A percentile compares a stretch with the other conserved stretches of the same genome.
Evolutionary conservation across 1,140 invertebrate species (phyloP).

Genomic region (Brachionus asplanchnoidis): DNA sequence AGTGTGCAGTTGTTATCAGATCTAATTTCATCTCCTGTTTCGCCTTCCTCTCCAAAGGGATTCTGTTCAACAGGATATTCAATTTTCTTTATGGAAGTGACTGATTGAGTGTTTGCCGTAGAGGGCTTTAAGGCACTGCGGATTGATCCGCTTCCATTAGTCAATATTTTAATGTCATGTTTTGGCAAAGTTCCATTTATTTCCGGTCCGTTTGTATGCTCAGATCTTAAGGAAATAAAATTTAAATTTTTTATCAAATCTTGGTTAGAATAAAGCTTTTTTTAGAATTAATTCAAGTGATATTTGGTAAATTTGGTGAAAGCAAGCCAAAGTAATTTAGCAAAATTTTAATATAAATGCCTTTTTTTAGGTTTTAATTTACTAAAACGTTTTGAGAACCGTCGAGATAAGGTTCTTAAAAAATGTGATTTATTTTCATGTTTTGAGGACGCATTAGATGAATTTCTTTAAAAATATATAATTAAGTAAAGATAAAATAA

Average conservation of each 20-base stretch:
- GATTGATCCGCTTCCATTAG: background rate
- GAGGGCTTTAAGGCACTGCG: background rate
- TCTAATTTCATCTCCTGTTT: background rate
- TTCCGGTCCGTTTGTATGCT: background rate
- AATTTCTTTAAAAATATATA: background rate
- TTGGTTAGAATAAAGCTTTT: background rate
- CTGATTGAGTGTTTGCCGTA: background rate
- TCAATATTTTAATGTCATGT: background rate
- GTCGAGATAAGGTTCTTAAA: background rate
- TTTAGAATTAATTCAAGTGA: background rate
- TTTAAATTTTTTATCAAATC: background rate
- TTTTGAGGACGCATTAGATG: background rate
- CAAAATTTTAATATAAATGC: background rate
- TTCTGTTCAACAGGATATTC: conserved; percentile 12
- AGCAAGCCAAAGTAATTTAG: background rate
- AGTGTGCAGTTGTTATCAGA: background rate
- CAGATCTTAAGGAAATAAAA: background rate
- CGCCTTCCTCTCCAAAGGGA: conserved; percentile 5
- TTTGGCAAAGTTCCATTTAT: background rate
- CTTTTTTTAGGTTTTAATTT: conserved; percentile 12
- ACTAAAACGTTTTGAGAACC: background rate
- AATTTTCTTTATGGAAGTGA: background rate
- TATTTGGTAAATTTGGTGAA: background rate
- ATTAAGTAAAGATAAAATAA: background rate
- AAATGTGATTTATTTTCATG: background rate